Percentiles rank a stretch among this genome's conserved stretches.
These are phyloP conservation scores for Pterostichus madidus DNA, from an alignment of 2,888 invertebrate species.

Conservation along the genomic window DNA sequence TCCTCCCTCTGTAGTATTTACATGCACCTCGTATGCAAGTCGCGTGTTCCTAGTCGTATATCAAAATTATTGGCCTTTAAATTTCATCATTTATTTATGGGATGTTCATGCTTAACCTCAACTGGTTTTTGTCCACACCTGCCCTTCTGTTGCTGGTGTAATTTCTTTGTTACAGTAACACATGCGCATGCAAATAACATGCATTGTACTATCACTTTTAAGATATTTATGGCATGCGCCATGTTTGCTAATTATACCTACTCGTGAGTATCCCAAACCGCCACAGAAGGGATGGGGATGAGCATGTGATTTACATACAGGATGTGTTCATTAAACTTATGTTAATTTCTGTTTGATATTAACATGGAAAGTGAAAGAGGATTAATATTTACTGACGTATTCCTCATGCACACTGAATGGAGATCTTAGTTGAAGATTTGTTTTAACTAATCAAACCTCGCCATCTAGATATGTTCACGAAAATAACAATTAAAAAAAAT, in stretches of 20 bases:
- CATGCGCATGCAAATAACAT: slow-evolving; percentile 44
- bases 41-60: slow-evolving; percentile 44
- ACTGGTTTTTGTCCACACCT: slow-evolving; percentile 51
- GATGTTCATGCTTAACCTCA: slow-evolving; percentile 36
- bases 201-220: slow-evolving; percentile 17
- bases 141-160: slow-evolving; percentile 4
- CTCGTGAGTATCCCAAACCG: background rate
- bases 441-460: too few relatives aligned
- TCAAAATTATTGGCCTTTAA: slow-evolving; percentile 52
- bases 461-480: too few relatives aligned
- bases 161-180: slow-evolving; percentile 47
- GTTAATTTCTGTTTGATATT: slow-evolving; percentile 6
- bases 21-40: slow-evolving; percentile 35
- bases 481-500: too few relatives aligned
- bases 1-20: slow-evolving; percentile 8
- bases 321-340: slow-evolving; percentile 34
- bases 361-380: too few relatives aligned
- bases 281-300: background rate
- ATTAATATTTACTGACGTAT: too few relatives aligned
- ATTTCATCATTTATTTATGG: slow-evolving; percentile 48
- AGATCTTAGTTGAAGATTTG: too few relatives aligned
- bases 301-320: slow-evolving; percentile 35
- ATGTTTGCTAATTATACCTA: slow-evolving; percentile 14
- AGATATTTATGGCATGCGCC: slow-evolving; percentile 24
- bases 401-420: too few relatives aligned